Base-by-base conservation (phyloP, 2,888 invertebrate species). In the Hybos culiciformis region DNA sequence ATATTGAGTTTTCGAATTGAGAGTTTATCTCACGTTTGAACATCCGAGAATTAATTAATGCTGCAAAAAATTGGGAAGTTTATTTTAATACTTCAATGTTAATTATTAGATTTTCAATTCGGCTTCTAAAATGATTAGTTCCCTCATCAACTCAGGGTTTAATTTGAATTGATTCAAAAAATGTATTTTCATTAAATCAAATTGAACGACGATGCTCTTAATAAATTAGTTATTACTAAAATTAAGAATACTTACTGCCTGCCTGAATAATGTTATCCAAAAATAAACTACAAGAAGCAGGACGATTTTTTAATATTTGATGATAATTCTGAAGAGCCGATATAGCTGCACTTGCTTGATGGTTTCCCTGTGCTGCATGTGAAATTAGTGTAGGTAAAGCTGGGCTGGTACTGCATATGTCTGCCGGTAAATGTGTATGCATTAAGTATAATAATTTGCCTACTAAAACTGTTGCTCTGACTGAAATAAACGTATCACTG, bases 361-460 rank as follows among this genome's bases (percentile, higher is more conserved):
- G 82, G 57, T 78, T 75, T n/a, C 81, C 81, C 40, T 72, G 72
- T 24, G 85, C 75, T 5, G 90, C 90, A 55, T 85, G 80, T 3
- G 81, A 75, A 58, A 92, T 70, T 41, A 94, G 69, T 48, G 80
- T 76, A 7, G 93, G 90, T 55, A 94, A 69, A 15, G 90, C 82
- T 17, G 91, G 84, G 42, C 83, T 81, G 46, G 83, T 73, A 60
- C 83, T 81, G 63, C 83, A 83, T 56, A 87, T 82, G 62, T 90
- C 88, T 39, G 86, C 77, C 42, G 94, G 94, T 60, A 94, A 70
- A 54, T 90, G 75, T 41, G 80, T 73, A 66, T 90, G 86, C 57
- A 83, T 82, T 61, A 94, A 71, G 67, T 91, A 85, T 55, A 94
- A 69, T 42, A 96, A 71, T 68, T 92, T 90, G 69, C 86, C 88